Evolutionary conservation across 2,797 vertebrate genomes (phyloP).

Genomic region (Muscicapa comitata): DNA sequence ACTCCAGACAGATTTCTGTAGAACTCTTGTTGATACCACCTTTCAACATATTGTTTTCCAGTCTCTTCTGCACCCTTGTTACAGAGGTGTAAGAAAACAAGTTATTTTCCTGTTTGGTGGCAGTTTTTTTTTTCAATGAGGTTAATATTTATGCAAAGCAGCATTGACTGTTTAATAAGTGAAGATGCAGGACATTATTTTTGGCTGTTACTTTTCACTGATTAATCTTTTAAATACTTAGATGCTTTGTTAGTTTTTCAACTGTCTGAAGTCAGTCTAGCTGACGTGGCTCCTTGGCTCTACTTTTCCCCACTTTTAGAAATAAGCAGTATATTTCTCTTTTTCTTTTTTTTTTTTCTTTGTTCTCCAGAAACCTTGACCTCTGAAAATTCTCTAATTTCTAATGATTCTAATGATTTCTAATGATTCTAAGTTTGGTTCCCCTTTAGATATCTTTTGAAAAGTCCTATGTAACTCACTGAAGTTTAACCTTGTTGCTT

Average conservation of each 20-base stretch:
- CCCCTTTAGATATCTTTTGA: neutral
- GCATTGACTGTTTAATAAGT: neutral
- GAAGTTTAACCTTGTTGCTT: neutral
- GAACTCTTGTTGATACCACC: neutral
- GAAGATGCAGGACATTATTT: neutral
- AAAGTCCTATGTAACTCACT: neutral
- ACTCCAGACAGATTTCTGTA: neutral
- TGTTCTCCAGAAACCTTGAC: neutral
- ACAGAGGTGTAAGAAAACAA: neutral
- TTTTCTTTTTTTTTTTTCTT: neutral
- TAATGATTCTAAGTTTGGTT: neutral
- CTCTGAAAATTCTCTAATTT: neutral
- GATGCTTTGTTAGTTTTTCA: neutral
- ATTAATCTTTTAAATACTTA: neutral
- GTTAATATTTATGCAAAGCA: neutral
- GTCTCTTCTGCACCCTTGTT: neutral
- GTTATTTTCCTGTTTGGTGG: neutral
- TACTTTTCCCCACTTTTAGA: neutral
- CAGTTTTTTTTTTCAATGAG: rapidly evolving
- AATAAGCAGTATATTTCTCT: neutral
- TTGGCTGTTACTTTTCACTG: neutral
- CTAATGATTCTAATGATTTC: neutral
- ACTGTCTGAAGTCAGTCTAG: neutral
- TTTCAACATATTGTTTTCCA: neutral
- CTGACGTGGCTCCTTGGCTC: neutral